A percentile compares a stretch with the other conserved stretches of the same genome.
Conservation (phyloP, 92 coral and sea anemone species). For the Diadumene lineata region DNA sequence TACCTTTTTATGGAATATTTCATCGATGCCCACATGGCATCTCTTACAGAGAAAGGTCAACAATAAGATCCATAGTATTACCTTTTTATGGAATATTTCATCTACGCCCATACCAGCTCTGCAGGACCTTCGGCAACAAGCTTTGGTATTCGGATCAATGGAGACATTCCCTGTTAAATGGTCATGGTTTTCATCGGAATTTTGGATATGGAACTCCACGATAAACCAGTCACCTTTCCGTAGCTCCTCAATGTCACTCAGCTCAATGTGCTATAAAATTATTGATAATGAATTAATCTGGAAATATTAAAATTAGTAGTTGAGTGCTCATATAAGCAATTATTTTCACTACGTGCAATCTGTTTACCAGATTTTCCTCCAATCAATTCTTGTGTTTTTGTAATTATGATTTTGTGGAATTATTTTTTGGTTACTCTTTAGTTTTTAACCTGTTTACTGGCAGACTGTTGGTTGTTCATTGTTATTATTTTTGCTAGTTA, state of each 20-base stretch:
- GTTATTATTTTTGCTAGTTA: too few species aligned
- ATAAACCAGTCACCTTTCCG: slow-evolving; percentile 83
- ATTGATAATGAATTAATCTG: too few species aligned
- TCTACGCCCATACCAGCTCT: slow-evolving; percentile 61
- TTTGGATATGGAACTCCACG: slow-evolving; percentile 83
- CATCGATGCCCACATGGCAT: slow-evolving; percentile 73
- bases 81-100: slow-evolving; percentile 62
- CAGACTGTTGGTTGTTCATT: too few species aligned
- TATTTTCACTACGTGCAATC: too few species aligned
- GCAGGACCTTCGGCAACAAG: slow-evolving; percentile 32
- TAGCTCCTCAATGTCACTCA: slow-evolving; percentile 68
- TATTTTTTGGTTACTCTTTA: too few species aligned
- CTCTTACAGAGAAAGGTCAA: too few species aligned
- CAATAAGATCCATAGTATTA: background rate
- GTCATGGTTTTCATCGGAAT: slow-evolving; percentile 26
- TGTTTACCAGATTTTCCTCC: too few species aligned
- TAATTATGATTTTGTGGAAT: too few species aligned
- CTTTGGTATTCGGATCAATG: slow-evolving; percentile 40
- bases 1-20: slow-evolving; percentile 62
- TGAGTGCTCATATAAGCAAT: too few species aligned
- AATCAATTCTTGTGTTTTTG: too few species aligned
- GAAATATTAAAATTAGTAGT: too few species aligned
- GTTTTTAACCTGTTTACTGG: too few species aligned
- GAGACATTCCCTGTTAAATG: slow-evolving; percentile 53
- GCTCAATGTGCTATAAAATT: slow-evolving; percentile 70